Evolutionary conservation across 2,888 invertebrate genomes (phyloP).

Genomic region (Sminthurinus aureus): DNA sequence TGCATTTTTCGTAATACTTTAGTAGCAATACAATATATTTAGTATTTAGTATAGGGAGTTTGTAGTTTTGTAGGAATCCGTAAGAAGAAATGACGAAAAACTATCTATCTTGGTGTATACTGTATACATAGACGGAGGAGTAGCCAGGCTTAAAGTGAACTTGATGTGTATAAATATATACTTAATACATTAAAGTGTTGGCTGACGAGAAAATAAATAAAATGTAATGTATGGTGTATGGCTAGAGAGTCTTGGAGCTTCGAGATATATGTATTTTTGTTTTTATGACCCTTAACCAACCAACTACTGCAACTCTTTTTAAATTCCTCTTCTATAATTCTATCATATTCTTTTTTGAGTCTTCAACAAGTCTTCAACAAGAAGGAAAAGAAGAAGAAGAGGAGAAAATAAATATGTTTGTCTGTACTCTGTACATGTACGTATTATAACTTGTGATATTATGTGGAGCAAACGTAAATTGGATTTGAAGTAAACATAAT

Average conservation of each 20-base stretch:
- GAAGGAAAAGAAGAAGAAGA: too few species aligned
- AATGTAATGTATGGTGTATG: background rate
- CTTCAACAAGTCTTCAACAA: background rate
- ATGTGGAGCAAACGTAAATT: background rate
- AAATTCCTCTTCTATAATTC: too few species aligned
- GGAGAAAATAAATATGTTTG: too few species aligned
- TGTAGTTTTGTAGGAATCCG: background rate
- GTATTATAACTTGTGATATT: background rate
- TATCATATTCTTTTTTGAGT: background rate
- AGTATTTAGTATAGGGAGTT: background rate
- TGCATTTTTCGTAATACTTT: too few species aligned
- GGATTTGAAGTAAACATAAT: background rate
- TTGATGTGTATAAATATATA: too few species aligned
- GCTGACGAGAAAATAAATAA: conserved; percentile 1
- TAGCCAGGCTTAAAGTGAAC: background rate
- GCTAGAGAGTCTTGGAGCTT: too few species aligned
- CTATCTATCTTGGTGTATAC: too few species aligned
- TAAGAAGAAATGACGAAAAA: background rate
- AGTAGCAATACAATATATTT: too few species aligned
- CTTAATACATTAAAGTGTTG: background rate
- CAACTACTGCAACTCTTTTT: background rate
- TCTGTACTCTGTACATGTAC: background rate
- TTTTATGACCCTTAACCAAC: background rate
- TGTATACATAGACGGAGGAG: background rate
- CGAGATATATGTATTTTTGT: background rate